Evolutionary conservation across 2,113 vertebrate species (phyloP).

Genomic region (Neolamprologus modestus): DNA sequence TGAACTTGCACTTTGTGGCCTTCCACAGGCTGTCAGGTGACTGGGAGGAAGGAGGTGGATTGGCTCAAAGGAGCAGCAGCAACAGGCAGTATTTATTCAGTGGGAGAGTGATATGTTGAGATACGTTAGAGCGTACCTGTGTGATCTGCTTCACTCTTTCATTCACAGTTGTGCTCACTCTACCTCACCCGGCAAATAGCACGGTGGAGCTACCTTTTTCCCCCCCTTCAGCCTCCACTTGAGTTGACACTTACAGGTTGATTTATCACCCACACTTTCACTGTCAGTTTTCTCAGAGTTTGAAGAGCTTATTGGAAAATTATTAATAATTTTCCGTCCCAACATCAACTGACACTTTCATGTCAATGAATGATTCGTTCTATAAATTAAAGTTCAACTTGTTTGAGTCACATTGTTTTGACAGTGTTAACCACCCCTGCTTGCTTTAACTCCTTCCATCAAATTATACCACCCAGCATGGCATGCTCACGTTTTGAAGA

Average conservation of each 20-base stretch:
- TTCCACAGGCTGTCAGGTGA: slow-evolving; percentile 37
- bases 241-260: background rate
- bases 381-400: background rate
- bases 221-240: background rate
- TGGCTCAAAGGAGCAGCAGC: background rate
- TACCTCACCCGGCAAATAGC: background rate
- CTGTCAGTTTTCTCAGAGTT: background rate
- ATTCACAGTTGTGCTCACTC: background rate
- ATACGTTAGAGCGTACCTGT: background rate
- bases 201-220: rapidly evolving
- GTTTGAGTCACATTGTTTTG: background rate
- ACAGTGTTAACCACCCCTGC: background rate
- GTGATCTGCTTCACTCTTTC: background rate
- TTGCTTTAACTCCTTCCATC: background rate
- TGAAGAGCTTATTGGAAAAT: background rate
- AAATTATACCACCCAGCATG: background rate
- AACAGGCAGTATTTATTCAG: background rate
- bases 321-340: background rate
- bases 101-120: background rate
- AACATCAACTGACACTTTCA: background rate
- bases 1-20: slow-evolving; percentile 39
- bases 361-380: background rate
- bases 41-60: background rate
- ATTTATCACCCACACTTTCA: background rate
- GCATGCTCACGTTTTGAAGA: rapidly evolving